Base-by-base conservation (phyloP, 2,888 invertebrate species). In the Protodeltote pygarga region DNA sequence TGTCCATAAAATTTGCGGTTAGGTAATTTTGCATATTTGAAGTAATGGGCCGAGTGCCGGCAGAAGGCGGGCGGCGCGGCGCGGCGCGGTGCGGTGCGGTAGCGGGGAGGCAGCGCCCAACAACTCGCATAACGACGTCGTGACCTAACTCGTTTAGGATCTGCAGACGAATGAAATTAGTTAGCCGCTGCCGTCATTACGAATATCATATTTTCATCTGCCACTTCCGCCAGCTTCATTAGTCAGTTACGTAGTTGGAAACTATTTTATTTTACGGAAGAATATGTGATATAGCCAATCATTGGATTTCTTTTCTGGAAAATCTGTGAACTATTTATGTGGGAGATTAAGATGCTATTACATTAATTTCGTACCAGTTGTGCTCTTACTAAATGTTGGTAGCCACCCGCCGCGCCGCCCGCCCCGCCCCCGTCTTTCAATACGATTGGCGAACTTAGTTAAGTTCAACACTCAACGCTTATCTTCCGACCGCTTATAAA, bases 191-290 rank as follows among this genome's bases (percentile, higher is more conserved):
- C 83, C 79, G 82, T 75, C 79, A 87, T 87, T 87, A 85, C 82
- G 83, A 88, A 89, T 87, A 90, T 88, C 81, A 85, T 84, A 88
- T 88, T 88, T 87, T 83, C 85, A 83, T 83, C 83, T 77, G 79
- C 79, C 68, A 73, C 71, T 71, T 66, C 65, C 63, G 39, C 54
- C 68, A 71, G 78, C 75, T 81, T 83, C 81, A 81, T 87, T 83
- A 77, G 51, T 66, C 51, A 61, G 57, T 73, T 55, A 51, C 41
- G 32, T 40, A 45, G 29, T 39, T 40, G 42, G 3, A 20, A 54
- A 47, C 39, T 45, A 45, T 60, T 65, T 52, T 35, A 34, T 38
- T 44, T 31, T 21, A 28, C 25, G 23, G 28, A 34, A 24, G 38
- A 28, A 41, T 28, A 16, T 6, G 14, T 34, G 39, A 24, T 50